Percentiles rank a stretch among this genome's conserved stretches.
Conservation (phyloP, 2,113 vertebrate genomes). For the Ceratotherium simum region DNA sequence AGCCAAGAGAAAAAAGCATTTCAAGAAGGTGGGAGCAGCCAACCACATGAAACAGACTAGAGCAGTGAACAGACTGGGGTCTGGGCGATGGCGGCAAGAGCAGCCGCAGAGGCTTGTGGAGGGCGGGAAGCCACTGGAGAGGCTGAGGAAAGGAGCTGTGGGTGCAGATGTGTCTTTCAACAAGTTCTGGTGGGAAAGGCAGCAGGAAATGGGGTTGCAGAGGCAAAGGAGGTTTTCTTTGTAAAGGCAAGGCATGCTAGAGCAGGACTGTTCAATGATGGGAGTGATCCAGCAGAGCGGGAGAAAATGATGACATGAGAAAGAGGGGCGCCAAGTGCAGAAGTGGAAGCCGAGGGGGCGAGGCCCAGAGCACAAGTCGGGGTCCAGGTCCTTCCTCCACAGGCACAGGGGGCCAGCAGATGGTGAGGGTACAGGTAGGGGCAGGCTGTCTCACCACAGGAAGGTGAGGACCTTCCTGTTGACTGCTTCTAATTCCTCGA, state of each 20-base stretch:
- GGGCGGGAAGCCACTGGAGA: background rate
- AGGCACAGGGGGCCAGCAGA: background rate
- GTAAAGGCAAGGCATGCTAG: background rate
- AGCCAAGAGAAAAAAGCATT: background rate
- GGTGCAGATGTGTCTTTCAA: background rate
- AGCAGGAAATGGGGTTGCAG: background rate
- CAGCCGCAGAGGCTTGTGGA: background rate
- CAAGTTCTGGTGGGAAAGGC: background rate
- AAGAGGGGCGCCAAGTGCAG: background rate
- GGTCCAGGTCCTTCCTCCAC: background rate
- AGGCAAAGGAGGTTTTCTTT: background rate
- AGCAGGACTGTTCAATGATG: background rate
- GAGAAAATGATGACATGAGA: background rate
- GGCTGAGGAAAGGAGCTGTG: background rate
- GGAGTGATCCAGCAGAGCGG: background rate
- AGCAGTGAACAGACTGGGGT: background rate
- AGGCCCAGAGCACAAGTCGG: background rate
- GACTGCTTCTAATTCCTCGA: background rate
- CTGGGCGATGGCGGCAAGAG: background rate
- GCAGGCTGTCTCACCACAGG: background rate
- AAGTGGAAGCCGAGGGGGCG: background rate
- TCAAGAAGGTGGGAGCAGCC: background rate
- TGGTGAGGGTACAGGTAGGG: accelerated
- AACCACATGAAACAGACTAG: background rate
- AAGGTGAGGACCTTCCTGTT: background rate